Base-by-base conservation (phyloP, 2,888 invertebrate genomes). In the Lordiphosa fenestrarum region DNA sequence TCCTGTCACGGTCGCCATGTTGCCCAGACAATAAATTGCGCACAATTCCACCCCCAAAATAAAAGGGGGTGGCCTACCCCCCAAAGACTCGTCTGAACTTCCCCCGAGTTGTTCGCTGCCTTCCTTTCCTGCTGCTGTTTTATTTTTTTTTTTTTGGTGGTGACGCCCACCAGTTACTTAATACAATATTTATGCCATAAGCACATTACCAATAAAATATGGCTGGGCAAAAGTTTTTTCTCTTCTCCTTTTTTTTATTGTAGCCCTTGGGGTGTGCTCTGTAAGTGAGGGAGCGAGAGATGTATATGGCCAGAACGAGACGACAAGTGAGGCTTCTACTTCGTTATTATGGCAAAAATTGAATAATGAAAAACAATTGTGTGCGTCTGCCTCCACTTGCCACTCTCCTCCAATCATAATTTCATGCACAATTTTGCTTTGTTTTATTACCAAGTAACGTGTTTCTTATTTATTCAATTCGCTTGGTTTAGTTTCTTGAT, bases 161-260 rank as follows among this genome's bases (percentile, higher is more conserved):
- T 69, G 76, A 86, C 85, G 86, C 85, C 86, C 85, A 86, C 86
- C 74, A 81, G 77, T 85, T 82, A 82, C 86, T 84, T 85, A 81
- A 81, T 81, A 81, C 80, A 81, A 81, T 81, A 77, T 84, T 84
- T 84, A 84, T 84, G 76, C 70, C 83, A 84, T 84, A 84, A 84
- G 86, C 84, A 84, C 85, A 84, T 84, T 84, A 84, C 85, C 80
- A 82, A 81, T 84, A 84, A 84, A 80, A 83, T 84, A 83, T 84
- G 85, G 85, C 80, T 71, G 82, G 71, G 73, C 69, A 58, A 71
- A 71, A 63, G 46, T 63, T 63, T 56, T 61, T 56, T 39, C 30
- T 53, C 71, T 71, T 74, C 74, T 69, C 2, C 2, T 15, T 15
- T 15, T 15, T 50, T 51, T 58, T 56, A 66, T 66, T 67, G 61